Evolutionary conservation across 2,113 vertebrate genomes (phyloP).

Genomic region (Pseudonaja textilis): DNA sequence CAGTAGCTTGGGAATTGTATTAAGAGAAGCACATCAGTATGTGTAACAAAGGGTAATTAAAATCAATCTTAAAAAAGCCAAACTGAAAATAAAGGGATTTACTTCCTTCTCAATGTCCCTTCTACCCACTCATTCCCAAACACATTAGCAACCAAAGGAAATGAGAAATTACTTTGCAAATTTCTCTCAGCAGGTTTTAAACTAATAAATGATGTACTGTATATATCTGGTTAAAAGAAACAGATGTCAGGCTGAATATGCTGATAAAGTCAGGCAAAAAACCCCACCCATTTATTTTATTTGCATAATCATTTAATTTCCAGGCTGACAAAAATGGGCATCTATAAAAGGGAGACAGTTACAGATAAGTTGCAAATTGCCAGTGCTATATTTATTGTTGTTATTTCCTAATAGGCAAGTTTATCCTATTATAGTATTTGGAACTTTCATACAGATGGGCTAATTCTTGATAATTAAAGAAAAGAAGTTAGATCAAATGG

Average conservation of each 20-base stretch:
- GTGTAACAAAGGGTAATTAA: neutral
- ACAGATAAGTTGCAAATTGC: neutral
- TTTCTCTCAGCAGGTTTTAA: neutral
- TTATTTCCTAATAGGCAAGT: neutral
- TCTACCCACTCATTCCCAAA: neutral
- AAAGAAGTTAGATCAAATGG: neutral
- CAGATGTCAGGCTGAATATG: neutral
- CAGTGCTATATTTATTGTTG: neutral
- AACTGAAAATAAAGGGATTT: neutral
- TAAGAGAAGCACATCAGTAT: neutral
- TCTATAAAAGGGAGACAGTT: neutral
- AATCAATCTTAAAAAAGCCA: slow-evolving; percentile 20
- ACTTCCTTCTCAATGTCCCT: neutral
- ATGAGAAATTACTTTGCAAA: neutral
- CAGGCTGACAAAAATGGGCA: neutral
- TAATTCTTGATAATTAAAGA: fast-evolving
- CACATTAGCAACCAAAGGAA: slow-evolving; percentile 10
- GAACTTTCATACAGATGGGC: neutral
- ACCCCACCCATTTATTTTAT: neutral
- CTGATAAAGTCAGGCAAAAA: neutral
- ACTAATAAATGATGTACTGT: neutral
- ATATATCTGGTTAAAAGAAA: neutral
- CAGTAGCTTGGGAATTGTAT: neutral
- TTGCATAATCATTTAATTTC: neutral
- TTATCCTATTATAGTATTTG: neutral